These are phyloP conservation scores for Alligator mississippiensis DNA, from an alignment of 2,113 vertebrate genomes.

Conservation along the genomic window DNA sequence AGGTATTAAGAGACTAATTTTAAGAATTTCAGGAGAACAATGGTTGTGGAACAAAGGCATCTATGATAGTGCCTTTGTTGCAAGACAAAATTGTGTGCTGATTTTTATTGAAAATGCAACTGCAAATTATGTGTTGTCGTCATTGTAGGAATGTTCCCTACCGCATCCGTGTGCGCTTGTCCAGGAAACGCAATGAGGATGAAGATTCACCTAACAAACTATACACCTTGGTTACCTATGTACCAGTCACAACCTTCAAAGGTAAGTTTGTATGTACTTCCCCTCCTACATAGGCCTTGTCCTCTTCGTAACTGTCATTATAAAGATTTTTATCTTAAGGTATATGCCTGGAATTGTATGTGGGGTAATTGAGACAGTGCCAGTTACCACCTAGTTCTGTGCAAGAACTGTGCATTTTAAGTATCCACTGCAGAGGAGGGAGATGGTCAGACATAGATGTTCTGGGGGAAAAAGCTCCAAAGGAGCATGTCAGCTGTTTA, in stretches of 20 bases:
- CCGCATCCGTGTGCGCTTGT: slow-evolving; percentile 92
- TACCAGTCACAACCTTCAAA: slow-evolving; percentile 96
- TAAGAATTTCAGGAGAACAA: not conserved
- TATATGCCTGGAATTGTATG: no score
- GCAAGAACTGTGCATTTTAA: not conserved
- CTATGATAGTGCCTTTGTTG: not conserved
- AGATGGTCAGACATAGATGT: no score
- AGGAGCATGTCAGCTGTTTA: no score
- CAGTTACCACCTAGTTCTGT: not conserved
- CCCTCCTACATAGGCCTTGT: accelerated
- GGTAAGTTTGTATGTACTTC: slow-evolving; percentile 69
- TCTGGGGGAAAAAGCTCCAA: no score
- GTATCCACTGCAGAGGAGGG: not conserved
- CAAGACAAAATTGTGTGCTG: accelerated
- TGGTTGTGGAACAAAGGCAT: not conserved
- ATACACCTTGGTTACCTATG: slow-evolving; percentile 94
- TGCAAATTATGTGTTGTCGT: not conserved
- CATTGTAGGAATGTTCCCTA: slow-evolving; percentile 91
- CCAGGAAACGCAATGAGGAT: slow-evolving; percentile 96
- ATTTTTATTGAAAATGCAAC: not conserved
- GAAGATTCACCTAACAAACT: slow-evolving; percentile 98
- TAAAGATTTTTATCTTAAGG: no score
- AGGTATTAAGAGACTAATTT: not conserved
- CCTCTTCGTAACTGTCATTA: not conserved
- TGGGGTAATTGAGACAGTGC: no score